Percentiles rank a stretch among this genome's conserved stretches.
phyloP scores from a whole-genome alignment of 2,888 invertebrate genomes.

The Meiosimyza platycephala region DNA sequence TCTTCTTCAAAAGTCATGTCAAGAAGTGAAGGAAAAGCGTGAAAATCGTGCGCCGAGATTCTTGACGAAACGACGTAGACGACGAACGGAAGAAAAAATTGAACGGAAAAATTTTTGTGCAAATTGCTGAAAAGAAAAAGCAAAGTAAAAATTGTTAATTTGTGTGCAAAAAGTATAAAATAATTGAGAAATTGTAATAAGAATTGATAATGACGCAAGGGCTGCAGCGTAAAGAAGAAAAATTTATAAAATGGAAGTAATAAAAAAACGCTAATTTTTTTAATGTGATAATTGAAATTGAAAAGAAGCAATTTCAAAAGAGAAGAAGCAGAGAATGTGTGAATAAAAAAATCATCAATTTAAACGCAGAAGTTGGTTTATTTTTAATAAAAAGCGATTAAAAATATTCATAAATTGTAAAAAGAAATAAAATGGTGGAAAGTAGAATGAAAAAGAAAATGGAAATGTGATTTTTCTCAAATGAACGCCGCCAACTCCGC shows the following conservation, averaged over 20 bases:
- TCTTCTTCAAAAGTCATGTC: neutral
- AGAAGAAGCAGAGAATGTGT: neutral
- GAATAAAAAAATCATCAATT: neutral
- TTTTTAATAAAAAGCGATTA: neutral
- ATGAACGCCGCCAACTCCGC: constrained; percentile 11
- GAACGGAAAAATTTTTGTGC: constrained; percentile 20
- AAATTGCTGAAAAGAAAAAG: constrained; percentile 10
- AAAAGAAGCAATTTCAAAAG: constrained; percentile 12
- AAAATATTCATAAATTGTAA: neutral
- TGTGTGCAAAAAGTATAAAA: neutral
- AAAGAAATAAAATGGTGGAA: constrained; percentile 32
- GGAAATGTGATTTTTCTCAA: constrained; percentile 32
- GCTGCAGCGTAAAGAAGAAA: constrained; percentile 9
- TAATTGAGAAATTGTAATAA: neutral
- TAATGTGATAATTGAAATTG: constrained; percentile 24
- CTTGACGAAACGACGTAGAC: constrained; percentile 29
- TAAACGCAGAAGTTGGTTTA: constrained; percentile 9
- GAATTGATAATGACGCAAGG: constrained; percentile 25
- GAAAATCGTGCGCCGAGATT: constrained; percentile 27
- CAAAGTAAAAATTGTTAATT: neutral
- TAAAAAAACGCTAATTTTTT: constrained; percentile 20
- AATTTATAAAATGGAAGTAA: constrained; percentile 6
- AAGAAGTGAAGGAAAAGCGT: constrained; percentile 29
- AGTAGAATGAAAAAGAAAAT: constrained; percentile 4
- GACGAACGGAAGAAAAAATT: constrained; percentile 22